Percentiles rank a stretch among this genome's conserved stretches.
Conservation (phyloP, 2,113 vertebrate genomes). For the Pseudolaguvia tuberculata region DNA sequence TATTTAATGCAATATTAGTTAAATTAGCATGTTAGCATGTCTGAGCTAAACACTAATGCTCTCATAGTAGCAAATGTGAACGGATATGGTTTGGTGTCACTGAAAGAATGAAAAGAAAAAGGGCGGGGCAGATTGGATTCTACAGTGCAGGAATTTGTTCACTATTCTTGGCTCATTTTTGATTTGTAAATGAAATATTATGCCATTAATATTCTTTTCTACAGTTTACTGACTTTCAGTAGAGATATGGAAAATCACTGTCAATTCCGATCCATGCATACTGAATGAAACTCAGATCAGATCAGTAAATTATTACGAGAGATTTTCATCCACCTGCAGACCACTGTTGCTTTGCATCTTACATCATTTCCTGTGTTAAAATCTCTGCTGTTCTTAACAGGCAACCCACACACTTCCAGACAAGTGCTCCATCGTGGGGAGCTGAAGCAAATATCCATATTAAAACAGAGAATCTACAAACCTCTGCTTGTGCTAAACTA, state of each 20-base stretch:
- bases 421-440: neutral
- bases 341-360: neutral
- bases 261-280: constrained; percentile 12
- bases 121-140: neutral
- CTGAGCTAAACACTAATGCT: neutral
- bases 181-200: constrained; percentile 8
- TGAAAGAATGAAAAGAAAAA: neutral
- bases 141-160: constrained; percentile 6
- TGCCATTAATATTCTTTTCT: neutral
- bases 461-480: neutral
- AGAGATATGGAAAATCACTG: neutral
- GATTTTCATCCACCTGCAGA: neutral
- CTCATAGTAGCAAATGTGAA: neutral
- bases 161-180: neutral
- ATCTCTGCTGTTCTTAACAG: constrained; percentile 5
- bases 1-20: neutral
- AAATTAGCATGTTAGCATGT: neutral
- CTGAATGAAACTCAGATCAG: neutral
- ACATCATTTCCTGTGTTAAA: constrained; percentile 15
- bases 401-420: constrained; percentile 1
- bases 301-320: neutral
- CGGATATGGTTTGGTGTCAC: neutral
- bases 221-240: neutral
- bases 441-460: neutral
- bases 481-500: neutral